phyloP scores from a whole-genome alignment of 2,797 vertebrate genomes.

The Nyctibius grandis region DNA sequence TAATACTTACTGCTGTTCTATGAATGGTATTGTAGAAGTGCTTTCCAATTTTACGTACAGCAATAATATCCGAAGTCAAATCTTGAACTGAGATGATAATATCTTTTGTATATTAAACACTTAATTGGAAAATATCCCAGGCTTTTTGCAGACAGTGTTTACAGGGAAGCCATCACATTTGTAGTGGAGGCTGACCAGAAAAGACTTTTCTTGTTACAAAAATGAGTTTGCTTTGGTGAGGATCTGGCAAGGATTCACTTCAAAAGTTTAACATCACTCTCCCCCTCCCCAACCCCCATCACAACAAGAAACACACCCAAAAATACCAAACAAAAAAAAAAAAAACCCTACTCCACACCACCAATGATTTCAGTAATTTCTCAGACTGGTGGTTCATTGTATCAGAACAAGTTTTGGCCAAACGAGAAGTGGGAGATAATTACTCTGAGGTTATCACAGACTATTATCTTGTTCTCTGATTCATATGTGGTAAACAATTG shows the following conservation, averaged over 20 bases:
- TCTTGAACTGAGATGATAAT: neutral
- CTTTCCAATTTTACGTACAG: neutral
- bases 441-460: neutral
- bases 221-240: neutral
- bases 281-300: neutral
- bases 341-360: neutral
- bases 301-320: neutral
- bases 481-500: neutral
- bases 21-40: neutral
- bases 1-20: neutral
- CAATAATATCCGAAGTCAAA: neutral
- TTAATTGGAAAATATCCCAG: neutral
- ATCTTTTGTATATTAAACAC: neutral
- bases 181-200: neutral
- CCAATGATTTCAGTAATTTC: neutral
- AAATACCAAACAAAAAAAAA: neutral
- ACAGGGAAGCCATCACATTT: neutral
- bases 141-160: neutral
- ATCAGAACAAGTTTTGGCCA: neutral
- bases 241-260: neutral
- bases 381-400: neutral
- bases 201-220: neutral
- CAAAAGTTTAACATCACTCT: neutral
- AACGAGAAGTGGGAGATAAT: neutral
- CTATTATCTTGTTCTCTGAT: neutral